Evolutionary conservation across 1,140 invertebrate genomes (phyloP).

Genomic region (Rhopalosiphum maidis): DNA sequence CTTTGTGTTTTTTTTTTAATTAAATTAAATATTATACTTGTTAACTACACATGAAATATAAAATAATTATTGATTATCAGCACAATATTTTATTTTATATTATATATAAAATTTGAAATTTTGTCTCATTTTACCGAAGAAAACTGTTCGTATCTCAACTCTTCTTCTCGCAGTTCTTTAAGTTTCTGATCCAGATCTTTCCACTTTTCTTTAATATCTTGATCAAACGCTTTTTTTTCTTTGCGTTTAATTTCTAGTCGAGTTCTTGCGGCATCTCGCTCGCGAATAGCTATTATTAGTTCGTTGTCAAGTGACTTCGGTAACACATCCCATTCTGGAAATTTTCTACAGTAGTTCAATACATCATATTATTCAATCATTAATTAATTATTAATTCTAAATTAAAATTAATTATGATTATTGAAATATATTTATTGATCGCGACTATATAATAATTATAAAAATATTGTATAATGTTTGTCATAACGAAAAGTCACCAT

Average conservation of each 20-base stretch:
- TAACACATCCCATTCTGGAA: slow-evolving; percentile 32
- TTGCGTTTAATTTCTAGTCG: slow-evolving; percentile 29
- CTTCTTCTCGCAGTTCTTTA: neutral
- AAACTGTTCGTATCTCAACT: slow-evolving; percentile 16
- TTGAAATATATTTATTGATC: neutral
- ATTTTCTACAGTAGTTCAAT: slow-evolving; percentile 1
- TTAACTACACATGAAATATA: neutral
- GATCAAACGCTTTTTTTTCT: slow-evolving; percentile 40
- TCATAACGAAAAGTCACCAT: too few species aligned
- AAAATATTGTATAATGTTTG: neutral
- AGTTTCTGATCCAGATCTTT: slow-evolving; percentile 14
- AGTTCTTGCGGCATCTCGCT: neutral
- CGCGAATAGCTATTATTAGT: slow-evolving; percentile 1
- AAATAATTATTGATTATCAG: neutral
- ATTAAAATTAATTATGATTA: too few species aligned
- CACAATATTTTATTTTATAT: neutral
- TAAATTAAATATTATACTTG: neutral
- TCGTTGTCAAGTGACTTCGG: neutral
- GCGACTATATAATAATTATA: too few species aligned
- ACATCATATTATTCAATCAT: neutral
- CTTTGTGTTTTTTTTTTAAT: neutral
- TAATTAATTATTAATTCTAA: neutral
- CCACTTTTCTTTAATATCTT: slow-evolving; percentile 13
- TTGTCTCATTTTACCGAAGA: neutral
- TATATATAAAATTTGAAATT: neutral